phyloP scores from a whole-genome alignment of 2,888 invertebrate species.

The Calameuta idolon region DNA sequence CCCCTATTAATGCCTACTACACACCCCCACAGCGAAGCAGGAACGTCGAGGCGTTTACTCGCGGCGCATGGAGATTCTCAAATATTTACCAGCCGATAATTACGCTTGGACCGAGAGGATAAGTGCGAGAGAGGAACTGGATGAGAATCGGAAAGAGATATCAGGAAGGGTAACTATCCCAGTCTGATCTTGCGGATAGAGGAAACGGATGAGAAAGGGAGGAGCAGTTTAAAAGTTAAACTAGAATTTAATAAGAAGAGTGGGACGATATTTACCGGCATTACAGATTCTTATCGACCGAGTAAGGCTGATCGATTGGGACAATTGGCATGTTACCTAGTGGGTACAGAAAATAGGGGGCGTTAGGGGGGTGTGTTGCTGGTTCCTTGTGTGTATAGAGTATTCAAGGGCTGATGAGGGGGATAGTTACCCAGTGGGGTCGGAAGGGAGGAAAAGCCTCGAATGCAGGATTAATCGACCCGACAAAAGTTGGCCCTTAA shows the following conservation, averaged over 20 bases:
- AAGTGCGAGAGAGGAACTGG: neutral
- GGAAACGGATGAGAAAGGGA: neutral
- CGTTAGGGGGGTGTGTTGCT: neutral
- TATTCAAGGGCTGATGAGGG: neutral
- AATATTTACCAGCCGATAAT: slow-evolving; percentile 43
- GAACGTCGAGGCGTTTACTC: neutral
- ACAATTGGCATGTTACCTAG: neutral
- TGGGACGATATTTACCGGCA: neutral
- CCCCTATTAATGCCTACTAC: neutral
- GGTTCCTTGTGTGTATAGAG: neutral
- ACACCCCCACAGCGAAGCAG: neutral
- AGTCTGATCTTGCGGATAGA: neutral
- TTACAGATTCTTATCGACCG: neutral
- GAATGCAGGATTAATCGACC: neutral
- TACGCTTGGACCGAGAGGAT: slow-evolving; percentile 18
- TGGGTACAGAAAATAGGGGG: neutral
- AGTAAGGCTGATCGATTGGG: neutral
- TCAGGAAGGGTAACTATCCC: neutral
- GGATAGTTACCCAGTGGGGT: neutral
- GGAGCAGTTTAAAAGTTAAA: neutral
- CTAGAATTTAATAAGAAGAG: neutral
- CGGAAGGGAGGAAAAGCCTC: neutral
- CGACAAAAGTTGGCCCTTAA: neutral
- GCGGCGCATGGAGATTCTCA: slow-evolving; percentile 20
- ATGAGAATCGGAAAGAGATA: neutral